Percentiles rank a stretch among this genome's conserved stretches.
These are phyloP conservation scores for Conus betulinus DNA, from an alignment of 1,140 invertebrate genomes.

Conservation along the genomic window DNA sequence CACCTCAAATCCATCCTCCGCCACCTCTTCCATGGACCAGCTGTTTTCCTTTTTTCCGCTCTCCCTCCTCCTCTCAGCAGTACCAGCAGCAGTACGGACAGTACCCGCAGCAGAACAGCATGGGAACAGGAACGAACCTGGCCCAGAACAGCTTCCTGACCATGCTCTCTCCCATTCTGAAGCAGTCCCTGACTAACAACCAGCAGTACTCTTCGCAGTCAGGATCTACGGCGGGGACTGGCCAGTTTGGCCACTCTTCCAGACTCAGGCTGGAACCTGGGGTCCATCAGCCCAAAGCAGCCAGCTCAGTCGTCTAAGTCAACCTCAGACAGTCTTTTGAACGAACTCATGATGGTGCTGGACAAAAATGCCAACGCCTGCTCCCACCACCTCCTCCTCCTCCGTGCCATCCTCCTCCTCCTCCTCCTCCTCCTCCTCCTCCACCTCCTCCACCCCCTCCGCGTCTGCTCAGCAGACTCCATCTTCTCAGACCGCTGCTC, in stretches of 20 bases:
- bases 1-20: background rate
- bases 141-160: background rate
- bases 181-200: background rate
- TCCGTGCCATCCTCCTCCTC: background rate
- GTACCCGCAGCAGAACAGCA: background rate
- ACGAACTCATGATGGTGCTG: conserved; percentile 3
- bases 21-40: conserved; percentile 2
- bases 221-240: background rate
- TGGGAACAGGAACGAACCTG: background rate
- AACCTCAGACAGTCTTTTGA: background rate
- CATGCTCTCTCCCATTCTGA: background rate
- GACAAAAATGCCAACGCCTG: background rate
- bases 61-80: background rate
- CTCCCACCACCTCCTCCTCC: background rate
- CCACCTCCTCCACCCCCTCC: background rate
- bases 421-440: background rate
- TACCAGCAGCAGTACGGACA: background rate
- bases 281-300: background rate
- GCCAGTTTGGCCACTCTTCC: background rate
- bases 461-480: background rate
- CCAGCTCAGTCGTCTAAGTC: background rate
- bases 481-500: background rate
- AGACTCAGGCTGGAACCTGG: background rate
- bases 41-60: background rate
- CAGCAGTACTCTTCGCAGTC: background rate